Evolutionary conservation across 2,888 invertebrate species (phyloP).

Genomic region (Dermolepida albohirtum): DNA sequence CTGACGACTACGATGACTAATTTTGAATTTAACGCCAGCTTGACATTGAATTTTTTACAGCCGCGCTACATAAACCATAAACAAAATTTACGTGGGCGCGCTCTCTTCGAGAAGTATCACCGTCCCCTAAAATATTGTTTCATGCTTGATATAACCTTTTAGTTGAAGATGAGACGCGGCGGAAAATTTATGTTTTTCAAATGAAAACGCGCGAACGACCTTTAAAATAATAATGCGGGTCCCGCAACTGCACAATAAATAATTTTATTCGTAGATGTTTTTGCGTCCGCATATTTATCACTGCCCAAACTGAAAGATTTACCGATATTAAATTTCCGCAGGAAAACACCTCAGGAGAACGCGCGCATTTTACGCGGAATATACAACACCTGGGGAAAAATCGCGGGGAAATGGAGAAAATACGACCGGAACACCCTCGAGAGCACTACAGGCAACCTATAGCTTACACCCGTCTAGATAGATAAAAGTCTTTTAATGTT

Average conservation of each 20-base stretch:
- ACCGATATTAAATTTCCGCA: conserved; percentile 25
- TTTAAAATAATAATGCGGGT: conserved; percentile 20
- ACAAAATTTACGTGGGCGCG: background rate
- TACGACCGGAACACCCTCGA: too few species aligned
- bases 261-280: conserved; percentile 20
- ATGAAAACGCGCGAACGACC: background rate
- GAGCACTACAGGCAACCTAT: too few species aligned
- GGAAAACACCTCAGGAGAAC: conserved; percentile 1
- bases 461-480: too few species aligned
- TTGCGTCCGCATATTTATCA: conserved; percentile 22
- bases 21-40: too few species aligned
- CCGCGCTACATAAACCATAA: too few species aligned
- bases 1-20: too few species aligned
- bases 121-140: background rate
- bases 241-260: conserved; percentile 1
- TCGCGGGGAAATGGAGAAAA: background rate
- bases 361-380: background rate
- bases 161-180: too few species aligned
- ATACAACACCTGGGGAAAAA: background rate
- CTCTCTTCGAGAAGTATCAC: background rate
- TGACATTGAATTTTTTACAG: too few species aligned
- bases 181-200: conserved; percentile 9
- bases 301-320: conserved; percentile 19
- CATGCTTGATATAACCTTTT: too few species aligned
- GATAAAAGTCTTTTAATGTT: too few species aligned